These are phyloP conservation scores for Drosophila prostipennis DNA, from an alignment of 2,888 invertebrate genomes.

Conservation along the genomic window DNA sequence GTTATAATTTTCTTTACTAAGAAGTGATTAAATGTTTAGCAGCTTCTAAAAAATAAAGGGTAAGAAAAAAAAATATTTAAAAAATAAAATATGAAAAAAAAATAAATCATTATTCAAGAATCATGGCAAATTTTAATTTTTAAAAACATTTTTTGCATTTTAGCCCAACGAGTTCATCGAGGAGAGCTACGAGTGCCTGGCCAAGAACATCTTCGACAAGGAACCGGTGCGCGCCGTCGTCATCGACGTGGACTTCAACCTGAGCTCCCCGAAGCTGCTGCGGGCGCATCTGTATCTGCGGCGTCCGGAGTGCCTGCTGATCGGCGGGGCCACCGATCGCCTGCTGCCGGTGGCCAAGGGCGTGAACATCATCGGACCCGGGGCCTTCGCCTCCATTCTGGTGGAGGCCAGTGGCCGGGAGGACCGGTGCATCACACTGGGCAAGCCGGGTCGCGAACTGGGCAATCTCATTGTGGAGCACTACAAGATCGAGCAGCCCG, in stretches of 20 bases:
- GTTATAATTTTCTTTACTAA: too few species aligned
- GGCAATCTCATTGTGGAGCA: slow-evolving; percentile 72
- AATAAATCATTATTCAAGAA: too few species aligned
- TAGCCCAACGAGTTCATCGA: slow-evolving; percentile 74
- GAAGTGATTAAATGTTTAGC: too few species aligned
- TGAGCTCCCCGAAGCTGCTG: slow-evolving; percentile 84
- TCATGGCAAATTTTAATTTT: too few species aligned
- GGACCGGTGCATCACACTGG: slow-evolving; percentile 76
- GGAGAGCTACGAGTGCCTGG: slow-evolving; percentile 63
- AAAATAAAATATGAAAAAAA: too few species aligned
- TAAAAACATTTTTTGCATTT: too few species aligned
- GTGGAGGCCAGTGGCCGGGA: slow-evolving; percentile 78
- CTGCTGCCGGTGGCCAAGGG: slow-evolving; percentile 78
- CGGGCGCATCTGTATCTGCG: slow-evolving; percentile 84
- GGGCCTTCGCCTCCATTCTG: slow-evolving; percentile 82
- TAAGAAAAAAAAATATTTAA: too few species aligned
- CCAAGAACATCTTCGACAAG: slow-evolving; percentile 63
- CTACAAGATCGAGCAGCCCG: slow-evolving; percentile 86
- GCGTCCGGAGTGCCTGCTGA: slow-evolving; percentile 84
- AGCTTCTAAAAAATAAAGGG: too few species aligned
- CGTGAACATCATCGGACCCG: slow-evolving; percentile 83
- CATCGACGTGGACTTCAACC: slow-evolving; percentile 84
- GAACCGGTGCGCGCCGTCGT: slow-evolving; percentile 85
- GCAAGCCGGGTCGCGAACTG: slow-evolving; percentile 84
- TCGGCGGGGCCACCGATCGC: slow-evolving; percentile 84